Percentiles rank a stretch among this genome's conserved stretches.
Evolutionary conservation across 2,797 vertebrate species (phyloP).

Genomic region (Balearica regulorum): DNA sequence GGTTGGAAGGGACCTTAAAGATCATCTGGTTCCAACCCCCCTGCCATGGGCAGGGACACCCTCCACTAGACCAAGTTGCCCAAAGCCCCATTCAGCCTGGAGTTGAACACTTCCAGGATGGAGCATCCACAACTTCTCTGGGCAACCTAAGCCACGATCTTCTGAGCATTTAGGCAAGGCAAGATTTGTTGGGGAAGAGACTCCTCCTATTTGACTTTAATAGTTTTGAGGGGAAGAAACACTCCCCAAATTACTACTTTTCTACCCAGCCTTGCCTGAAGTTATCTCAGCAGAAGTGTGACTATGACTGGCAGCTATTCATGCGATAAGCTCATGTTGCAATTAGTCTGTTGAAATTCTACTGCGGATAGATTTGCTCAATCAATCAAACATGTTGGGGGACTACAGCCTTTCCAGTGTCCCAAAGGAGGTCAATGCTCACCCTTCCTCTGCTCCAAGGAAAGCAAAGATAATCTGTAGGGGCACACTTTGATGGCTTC

Average conservation of each 20-base stretch:
- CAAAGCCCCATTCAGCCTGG: no score
- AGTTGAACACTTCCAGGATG: no score
- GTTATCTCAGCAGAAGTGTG: neutral
- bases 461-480: neutral
- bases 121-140: no score
- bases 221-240: neutral
- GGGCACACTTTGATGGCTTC: neutral
- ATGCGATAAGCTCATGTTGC: neutral
- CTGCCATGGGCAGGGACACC: no score
- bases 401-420: neutral
- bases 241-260: neutral
- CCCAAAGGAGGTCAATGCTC: neutral
- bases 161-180: neutral
- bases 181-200: neutral
- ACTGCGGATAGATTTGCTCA: neutral
- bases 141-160: no score
- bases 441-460: neutral
- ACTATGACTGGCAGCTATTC: neutral
- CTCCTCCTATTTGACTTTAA: neutral
- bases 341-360: neutral
- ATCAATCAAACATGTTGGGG: accelerated
- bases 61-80: no score
- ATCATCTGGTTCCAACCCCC: no score
- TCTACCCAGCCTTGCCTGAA: neutral
- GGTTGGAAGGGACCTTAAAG: no score